These are phyloP conservation scores for Solen grandis DNA, from an alignment of 1,140 invertebrate genomes.

Conservation along the genomic window DNA sequence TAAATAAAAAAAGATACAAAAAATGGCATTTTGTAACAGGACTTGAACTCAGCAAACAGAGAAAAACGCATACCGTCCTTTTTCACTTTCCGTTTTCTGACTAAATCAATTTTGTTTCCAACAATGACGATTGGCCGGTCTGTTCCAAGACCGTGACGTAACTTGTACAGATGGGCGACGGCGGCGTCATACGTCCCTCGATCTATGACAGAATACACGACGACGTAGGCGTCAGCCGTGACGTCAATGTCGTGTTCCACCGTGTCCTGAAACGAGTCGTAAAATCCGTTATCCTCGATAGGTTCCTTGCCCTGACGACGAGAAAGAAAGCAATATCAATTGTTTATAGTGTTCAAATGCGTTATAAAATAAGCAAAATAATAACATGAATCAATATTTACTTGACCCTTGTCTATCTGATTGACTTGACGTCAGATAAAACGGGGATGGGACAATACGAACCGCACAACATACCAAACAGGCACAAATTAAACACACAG, in stretches of 20 bases:
- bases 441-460: no score
- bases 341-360: background rate
- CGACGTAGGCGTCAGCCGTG: constrained; percentile 63
- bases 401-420: no score
- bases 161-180: constrained; percentile 64
- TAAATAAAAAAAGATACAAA: background rate
- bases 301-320: background rate
- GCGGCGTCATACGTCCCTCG: constrained; percentile 83
- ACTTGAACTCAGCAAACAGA: background rate
- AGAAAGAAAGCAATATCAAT: background rate
- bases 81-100: constrained; percentile 69
- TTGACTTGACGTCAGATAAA: no score
- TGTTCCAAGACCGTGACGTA: constrained; percentile 66
- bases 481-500: no score
- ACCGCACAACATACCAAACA: no score
- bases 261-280: constrained; percentile 55
- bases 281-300: no score
- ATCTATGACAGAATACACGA: constrained; percentile 89
- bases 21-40: background rate
- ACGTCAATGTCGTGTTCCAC: constrained; percentile 49
- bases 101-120: constrained; percentile 72
- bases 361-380: no score
- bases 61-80: constrained; percentile 62
- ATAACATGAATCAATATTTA: no score
- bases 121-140: constrained; percentile 69